Evolutionary conservation across 2,888 invertebrate genomes (phyloP).

Genomic region (Agapostemon virescens): DNA sequence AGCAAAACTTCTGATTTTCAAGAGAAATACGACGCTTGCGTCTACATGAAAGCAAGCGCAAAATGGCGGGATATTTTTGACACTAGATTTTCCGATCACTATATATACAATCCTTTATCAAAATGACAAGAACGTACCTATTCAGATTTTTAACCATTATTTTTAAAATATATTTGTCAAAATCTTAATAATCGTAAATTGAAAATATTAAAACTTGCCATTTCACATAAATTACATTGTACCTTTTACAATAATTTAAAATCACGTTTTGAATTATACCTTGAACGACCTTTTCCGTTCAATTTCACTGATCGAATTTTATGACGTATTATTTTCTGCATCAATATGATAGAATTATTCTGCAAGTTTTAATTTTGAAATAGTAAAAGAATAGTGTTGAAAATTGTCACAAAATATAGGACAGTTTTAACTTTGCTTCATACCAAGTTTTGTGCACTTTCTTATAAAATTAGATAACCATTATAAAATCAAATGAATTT

Average conservation of each 20-base stretch:
- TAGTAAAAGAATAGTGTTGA: not conserved
- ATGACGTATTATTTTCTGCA: not conserved
- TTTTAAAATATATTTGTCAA: no score
- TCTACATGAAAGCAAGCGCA: slow-evolving; percentile 19
- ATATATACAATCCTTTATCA: no score
- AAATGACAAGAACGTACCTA: no score
- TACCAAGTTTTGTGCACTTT: not conserved
- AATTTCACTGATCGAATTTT: not conserved
- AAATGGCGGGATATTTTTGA: slow-evolving; percentile 42
- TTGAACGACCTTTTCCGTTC: not conserved
- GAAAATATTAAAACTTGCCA: no score
- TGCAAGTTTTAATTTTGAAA: no score
- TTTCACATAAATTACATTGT: no score
- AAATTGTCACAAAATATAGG: not conserved
- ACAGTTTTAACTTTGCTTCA: not conserved
- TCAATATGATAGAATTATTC: not conserved
- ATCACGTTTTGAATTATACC: slow-evolving; percentile 50
- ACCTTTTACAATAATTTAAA: no score
- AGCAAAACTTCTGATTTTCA: slow-evolving; percentile 14
- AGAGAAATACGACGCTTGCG: slow-evolving; percentile 24
- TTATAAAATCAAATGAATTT: not conserved
- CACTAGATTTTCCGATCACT: no score
- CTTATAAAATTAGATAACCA: no score
- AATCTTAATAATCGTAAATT: no score
- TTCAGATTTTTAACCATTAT: no score